phyloP scores from a whole-genome alignment of 2,888 invertebrate species.

The Heteromurus nitidus region DNA sequence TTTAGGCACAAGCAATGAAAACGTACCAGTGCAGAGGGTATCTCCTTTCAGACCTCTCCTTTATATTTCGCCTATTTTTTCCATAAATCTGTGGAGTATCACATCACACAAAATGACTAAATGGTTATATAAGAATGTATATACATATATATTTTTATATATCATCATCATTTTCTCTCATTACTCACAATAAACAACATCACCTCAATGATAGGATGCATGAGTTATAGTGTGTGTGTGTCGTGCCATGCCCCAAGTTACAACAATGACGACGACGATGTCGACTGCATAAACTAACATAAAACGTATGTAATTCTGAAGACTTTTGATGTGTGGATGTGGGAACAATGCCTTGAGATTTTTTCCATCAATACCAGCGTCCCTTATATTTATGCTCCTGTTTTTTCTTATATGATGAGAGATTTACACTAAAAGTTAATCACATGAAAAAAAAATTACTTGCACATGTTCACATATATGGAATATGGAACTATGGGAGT shows the following conservation, averaged over 20 bases:
- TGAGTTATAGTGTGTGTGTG: constrained; percentile 29
- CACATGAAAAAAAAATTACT: constrained; percentile 36
- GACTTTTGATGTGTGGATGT: neutral
- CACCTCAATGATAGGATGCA: too few species aligned
- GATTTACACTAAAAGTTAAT: constrained; percentile 47
- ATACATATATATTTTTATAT: too few species aligned
- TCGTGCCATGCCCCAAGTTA: constrained; percentile 55
- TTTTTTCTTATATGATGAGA: constrained; percentile 30
- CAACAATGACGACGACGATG: constrained; percentile 37
- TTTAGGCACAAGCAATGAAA: constrained; percentile 48
- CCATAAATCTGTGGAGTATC: constrained; percentile 3
- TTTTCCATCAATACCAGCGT: constrained; percentile 32
- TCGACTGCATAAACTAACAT: constrained; percentile 1
- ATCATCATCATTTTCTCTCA: constrained; percentile 3
- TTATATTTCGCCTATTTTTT: neutral
- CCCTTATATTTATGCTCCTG: neutral
- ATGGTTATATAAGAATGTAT: neutral
- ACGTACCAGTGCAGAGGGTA: constrained; percentile 60
- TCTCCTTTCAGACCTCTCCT: constrained; percentile 46
- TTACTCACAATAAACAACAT: too few species aligned
- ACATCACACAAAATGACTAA: too few species aligned
- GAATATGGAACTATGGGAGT: too few species aligned
- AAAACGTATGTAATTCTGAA: neutral
- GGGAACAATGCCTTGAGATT: constrained; percentile 49
- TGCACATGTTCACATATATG: constrained; percentile 43